phyloP scores from a whole-genome alignment of 2,113 vertebrate genomes.

The Brienomyrus brachyistius region DNA sequence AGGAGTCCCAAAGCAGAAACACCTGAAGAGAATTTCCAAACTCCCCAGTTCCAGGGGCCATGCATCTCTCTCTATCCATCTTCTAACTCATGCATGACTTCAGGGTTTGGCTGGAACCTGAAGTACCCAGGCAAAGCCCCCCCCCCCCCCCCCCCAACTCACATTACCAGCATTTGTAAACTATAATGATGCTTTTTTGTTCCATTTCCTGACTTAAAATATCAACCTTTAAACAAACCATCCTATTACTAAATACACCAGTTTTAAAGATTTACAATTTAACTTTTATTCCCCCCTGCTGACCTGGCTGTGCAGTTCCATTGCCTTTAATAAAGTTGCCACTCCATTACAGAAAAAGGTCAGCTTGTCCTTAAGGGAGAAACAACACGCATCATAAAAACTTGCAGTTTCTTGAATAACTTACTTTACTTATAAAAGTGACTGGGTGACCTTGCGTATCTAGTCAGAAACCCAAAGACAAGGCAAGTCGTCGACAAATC shows the following conservation, averaged over 20 bases:
- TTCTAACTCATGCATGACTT: not conserved
- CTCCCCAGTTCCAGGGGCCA: not conserved
- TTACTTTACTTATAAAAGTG: not conserved
- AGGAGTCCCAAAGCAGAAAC: not conserved
- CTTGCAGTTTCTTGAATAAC: slow-evolving; percentile 13
- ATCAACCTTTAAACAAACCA: not conserved
- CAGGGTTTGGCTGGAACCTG: not conserved
- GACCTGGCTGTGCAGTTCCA: not conserved
- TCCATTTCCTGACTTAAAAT: not conserved
- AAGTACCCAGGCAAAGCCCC: not conserved
- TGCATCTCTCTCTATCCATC: not conserved
- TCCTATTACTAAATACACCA: not conserved
- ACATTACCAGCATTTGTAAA: not conserved
- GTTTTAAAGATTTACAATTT: not conserved
- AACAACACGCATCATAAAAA: not conserved
- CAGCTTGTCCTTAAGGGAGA: not conserved
- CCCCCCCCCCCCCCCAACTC: too few relatives aligned
- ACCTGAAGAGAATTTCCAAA: not conserved
- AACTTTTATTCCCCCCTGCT: not conserved
- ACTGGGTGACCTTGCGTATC: not conserved
- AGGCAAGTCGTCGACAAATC: not conserved
- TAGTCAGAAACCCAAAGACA: not conserved
- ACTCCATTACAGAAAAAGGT: slow-evolving; percentile 11
- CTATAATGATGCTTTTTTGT: not conserved
- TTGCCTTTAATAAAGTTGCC: not conserved